Evolutionary conservation across 2,888 invertebrate genomes (phyloP), one percentile per base, ranked within the genome.

Genomic region (Caenorhabditis sp.): DNA sequence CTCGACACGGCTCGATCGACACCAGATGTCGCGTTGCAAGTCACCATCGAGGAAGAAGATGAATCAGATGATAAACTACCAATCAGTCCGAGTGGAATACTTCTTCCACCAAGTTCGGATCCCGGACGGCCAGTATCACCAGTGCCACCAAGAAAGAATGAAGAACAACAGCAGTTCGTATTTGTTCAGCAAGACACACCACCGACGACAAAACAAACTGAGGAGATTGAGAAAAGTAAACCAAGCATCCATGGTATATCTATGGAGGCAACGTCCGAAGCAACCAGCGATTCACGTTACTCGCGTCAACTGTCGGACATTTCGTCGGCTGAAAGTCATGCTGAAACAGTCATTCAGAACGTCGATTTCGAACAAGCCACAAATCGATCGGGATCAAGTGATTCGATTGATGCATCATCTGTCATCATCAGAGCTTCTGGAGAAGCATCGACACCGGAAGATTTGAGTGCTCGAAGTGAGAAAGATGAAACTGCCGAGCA

Each of bases 91-190:
- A 75, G 75, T 51, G 82, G 77, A 49, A 69, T 79, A 21, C 70
- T 83, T 10, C 67, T 81, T 10, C 68, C 71, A 4, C 82, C 83
- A 12, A 19, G 51, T 10, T 26, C 50, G n/a, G 82, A 84, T 62
- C 76, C 79, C n/a, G 81, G 77, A 49, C 63, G 83, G 50, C 82
- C 83, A 31, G 57, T 79, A 17, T 80, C 81, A 23, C 83, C 83
- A 12, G 74, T 83, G 6, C 83, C 83, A 55, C 82, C 82, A 24
- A 66, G 79, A 53, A 55, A 64, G 53, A 59, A 60, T 23, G 64
- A 51, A 14, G 53, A 49, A 26, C 37, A 37, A 17, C 66, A 66
- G 19, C 63, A 62, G 19, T 79, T 81, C 58, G 79, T 74, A 17
- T 76, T 79, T 43, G 73, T 73, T 0, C 63, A 69, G 43, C 59